These are phyloP conservation scores for Drosophila siamana DNA, from an alignment of 2,888 invertebrate species.

Conservation along the genomic window DNA sequence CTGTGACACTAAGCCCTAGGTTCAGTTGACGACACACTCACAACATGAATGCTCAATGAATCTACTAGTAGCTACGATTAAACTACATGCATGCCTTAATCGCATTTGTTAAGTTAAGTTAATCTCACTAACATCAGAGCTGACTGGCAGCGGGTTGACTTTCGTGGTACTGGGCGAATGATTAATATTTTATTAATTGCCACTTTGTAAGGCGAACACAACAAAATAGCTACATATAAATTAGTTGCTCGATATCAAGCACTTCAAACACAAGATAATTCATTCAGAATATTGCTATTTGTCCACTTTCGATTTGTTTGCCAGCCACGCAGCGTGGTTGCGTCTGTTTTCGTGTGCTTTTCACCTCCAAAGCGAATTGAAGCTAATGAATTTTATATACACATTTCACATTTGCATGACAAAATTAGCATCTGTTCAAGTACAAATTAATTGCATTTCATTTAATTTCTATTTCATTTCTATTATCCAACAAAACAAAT, in stretches of 20 bases:
- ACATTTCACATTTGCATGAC: constrained; percentile 38
- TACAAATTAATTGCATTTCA: constrained; percentile 53
- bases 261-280: too few relatives aligned
- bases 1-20: constrained; percentile 14
- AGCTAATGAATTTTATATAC: constrained; percentile 61
- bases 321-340: neutral
- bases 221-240: constrained; percentile 2
- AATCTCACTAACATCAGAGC: neutral
- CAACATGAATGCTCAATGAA: constrained; percentile 1
- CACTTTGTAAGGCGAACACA: constrained; percentile 37
- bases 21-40: constrained; percentile 29
- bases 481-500: constrained; percentile 33
- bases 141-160: constrained; percentile 27
- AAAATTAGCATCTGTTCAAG: constrained; percentile 69
- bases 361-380: constrained; percentile 54
- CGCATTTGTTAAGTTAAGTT: neutral
- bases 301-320: neutral
- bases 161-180: constrained; percentile 15
- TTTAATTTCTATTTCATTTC: constrained; percentile 38
- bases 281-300: neutral
- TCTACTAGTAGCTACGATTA: neutral
- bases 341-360: neutral
- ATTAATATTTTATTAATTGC: constrained; percentile 46
- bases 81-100: constrained; percentile 12
- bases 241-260: neutral